A percentile compares a stretch with the other conserved stretches of the same genome.
phyloP scores from a whole-genome alignment of 1,140 invertebrate species.

The Drosophila grimshawi region DNA sequence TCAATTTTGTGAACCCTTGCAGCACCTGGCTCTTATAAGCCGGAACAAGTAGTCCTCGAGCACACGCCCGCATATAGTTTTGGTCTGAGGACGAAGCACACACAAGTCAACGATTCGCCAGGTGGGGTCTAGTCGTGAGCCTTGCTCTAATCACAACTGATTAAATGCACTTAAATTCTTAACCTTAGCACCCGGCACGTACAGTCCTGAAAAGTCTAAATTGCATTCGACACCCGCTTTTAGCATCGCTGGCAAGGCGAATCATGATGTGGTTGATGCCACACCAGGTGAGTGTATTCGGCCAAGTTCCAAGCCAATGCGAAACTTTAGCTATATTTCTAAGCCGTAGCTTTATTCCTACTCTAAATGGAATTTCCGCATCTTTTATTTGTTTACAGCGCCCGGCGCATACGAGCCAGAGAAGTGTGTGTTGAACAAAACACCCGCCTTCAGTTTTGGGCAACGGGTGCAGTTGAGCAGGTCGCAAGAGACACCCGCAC shows the following conservation, averaged over 20 bases:
- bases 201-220: slow-evolving; percentile 85
- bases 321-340: not conserved
- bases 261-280: slow-evolving; percentile 87
- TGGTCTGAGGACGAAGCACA: slow-evolving; percentile 85
- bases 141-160: not conserved
- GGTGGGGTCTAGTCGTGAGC: slow-evolving; percentile 37
- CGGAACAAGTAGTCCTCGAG: slow-evolving; percentile 88
- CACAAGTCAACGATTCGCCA: slow-evolving; percentile 80
- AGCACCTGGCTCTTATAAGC: slow-evolving; percentile 87
- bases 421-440: slow-evolving; percentile 86
- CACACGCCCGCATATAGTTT: slow-evolving; percentile 88
- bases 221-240: slow-evolving; percentile 85
- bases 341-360: too few species aligned
- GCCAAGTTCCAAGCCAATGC: slow-evolving; percentile 68
- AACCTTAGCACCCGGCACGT: slow-evolving; percentile 85
- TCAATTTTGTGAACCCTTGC: slow-evolving; percentile 82
- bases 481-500: slow-evolving; percentile 87
- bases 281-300: slow-evolving; percentile 84
- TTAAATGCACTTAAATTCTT: not conserved
- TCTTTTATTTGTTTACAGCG: slow-evolving; percentile 85
- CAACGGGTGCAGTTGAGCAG: slow-evolving; percentile 85
- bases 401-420: slow-evolving; percentile 92
- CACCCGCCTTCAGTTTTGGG: slow-evolving; percentile 86
- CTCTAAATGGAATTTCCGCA: not conserved
- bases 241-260: slow-evolving; percentile 87